Evolutionary conservation across 2,888 invertebrate species (phyloP), one percentile per base, ranked within the genome.

Genomic region (Dusona sp.): DNA sequence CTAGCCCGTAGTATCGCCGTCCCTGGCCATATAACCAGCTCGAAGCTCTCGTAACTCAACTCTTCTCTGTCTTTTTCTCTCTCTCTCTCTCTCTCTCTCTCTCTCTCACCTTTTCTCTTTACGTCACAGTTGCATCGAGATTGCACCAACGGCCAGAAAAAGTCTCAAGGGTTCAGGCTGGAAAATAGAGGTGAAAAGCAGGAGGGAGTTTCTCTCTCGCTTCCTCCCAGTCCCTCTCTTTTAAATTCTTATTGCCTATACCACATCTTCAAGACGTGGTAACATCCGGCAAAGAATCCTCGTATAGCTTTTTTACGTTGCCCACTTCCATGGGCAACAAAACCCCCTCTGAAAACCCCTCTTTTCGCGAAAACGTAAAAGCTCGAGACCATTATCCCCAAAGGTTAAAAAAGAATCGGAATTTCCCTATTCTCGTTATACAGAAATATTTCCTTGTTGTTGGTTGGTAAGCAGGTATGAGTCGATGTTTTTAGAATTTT

Each of bases 41-140:
- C 70, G 65, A 74, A 54, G 79, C 54, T 74, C 78, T 57, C 78
- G 73, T 85, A 85, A 73, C 81, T 85, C 78, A 48, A 64, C 70
- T 72, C 51, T 51, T 61, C 45, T 38, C 57, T 64, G 25, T 72
- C 51, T 38, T 29, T n/a, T n/a, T 61, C 54, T 25, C 57, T 33
- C 57, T 33, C 13, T 67, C 16, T 54, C 22, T 68, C 68, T 45
- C 48, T 54, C 54, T 68, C 70, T 48, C 36, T 33, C 48, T 16
- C 22, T 45, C 64, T 16, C 25, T n/a, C 54, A 16, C 7, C 67
- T 7, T 51, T 51, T 51, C 54, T n/a, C 57, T 33, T 70, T 33
- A 33, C 70, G 3, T 79, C 57, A 57, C 13, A 38, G 65, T 54
- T 67, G 65, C 51, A 81, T 64, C 75, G 29, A 61, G 75, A 51